These are phyloP conservation scores for Aphyosemion australe DNA, from an alignment of 2,113 vertebrate species.

Conservation along the genomic window DNA sequence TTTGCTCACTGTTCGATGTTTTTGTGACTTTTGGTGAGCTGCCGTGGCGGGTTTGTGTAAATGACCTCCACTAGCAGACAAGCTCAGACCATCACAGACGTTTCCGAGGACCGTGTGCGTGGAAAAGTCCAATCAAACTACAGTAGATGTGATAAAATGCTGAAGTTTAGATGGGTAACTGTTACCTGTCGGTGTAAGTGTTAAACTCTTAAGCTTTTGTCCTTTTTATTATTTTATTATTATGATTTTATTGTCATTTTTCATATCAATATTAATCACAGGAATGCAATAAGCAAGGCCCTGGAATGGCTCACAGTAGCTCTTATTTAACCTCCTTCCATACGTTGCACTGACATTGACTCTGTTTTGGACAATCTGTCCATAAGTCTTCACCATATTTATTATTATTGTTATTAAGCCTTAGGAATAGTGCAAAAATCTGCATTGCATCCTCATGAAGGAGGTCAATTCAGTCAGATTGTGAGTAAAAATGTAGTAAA, in stretches of 20 bases:
- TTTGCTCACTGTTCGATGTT: constrained; percentile 74
- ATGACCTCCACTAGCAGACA: constrained; percentile 79
- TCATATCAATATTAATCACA: constrained; percentile 74
- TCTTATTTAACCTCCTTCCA: constrained; percentile 71
- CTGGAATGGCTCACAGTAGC: constrained; percentile 68
- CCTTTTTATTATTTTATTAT: constrained; percentile 11
- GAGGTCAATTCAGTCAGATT: constrained; percentile 52
- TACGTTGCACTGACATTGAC: constrained; percentile 76
- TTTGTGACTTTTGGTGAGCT: constrained; percentile 85
- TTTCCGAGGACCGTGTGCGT: constrained; percentile 78
- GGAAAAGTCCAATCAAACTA: constrained; percentile 55
- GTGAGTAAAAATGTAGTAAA: constrained; percentile 61
- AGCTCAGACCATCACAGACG: constrained; percentile 79
- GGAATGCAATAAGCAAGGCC: constrained; percentile 78
- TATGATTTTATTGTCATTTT: constrained; percentile 43
- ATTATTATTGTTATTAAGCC: constrained; percentile 71
- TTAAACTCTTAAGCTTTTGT: constrained; percentile 61
- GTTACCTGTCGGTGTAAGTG: constrained; percentile 64
- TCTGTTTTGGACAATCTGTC: constrained; percentile 75
- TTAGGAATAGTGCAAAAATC: constrained; percentile 65
- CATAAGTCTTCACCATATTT: constrained; percentile 72
- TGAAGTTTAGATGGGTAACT: constrained; percentile 65
- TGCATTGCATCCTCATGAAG: constrained; percentile 61
- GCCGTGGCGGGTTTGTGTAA: constrained; percentile 77
- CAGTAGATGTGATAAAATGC: constrained; percentile 65